phyloP scores from a whole-genome alignment of 2,888 invertebrate species.

The Mantis religiosa region DNA sequence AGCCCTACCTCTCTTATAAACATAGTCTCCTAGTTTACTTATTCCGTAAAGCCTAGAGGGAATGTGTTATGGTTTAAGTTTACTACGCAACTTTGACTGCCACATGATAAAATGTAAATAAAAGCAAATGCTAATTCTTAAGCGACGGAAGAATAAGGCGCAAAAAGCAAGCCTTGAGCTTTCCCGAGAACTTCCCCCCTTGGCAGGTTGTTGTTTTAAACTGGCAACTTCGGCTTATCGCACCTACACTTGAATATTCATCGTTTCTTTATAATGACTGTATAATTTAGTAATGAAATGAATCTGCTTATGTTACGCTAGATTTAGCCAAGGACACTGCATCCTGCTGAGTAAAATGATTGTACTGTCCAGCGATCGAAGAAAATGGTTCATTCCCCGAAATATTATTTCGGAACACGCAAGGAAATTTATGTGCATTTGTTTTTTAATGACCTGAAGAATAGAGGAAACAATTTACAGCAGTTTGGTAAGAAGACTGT shows the following conservation, averaged over 20 bases:
- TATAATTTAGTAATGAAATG: background rate
- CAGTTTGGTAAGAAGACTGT: background rate
- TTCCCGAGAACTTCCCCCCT: background rate
- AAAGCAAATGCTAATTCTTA: background rate
- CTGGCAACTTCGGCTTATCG: background rate
- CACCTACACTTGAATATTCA: background rate
- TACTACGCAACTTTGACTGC: background rate
- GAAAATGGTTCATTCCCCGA: background rate
- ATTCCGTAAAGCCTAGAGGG: too few species aligned
- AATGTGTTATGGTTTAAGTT: too few species aligned
- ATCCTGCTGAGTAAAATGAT: background rate
- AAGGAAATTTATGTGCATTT: background rate
- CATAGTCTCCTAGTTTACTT: too few species aligned
- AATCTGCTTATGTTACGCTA: background rate
- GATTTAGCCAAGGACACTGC: background rate
- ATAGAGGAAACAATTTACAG: background rate
- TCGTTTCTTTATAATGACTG: background rate
- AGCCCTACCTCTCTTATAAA: too few species aligned
- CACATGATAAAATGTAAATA: background rate
- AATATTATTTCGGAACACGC: background rate
- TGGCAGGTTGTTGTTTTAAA: background rate
- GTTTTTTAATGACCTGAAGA: background rate
- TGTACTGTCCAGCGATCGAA: background rate
- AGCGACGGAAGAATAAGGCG: background rate
- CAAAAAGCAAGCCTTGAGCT: background rate